Evolutionary conservation across 1,140 invertebrate species (phyloP).

Genomic region (Drosophila equinoxialis): DNA sequence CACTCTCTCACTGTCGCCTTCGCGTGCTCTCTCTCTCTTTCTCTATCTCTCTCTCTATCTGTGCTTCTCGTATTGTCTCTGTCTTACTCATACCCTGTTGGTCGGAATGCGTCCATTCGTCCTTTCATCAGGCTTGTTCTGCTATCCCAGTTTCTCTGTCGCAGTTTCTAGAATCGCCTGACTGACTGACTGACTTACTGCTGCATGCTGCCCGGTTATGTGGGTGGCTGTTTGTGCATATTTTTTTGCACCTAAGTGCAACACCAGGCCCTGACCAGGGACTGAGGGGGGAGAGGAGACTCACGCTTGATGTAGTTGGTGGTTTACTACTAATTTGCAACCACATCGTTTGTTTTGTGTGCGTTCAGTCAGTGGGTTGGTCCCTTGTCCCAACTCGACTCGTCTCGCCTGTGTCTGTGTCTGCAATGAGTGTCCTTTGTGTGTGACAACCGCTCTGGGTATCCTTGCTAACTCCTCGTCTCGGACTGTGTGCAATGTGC

Average conservation of each 20-base stretch:
- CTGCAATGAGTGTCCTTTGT: conserved; percentile 61
- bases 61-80: too few species aligned
- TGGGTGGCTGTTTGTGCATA: conserved; percentile 33
- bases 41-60: background rate
- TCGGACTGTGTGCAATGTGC: conserved; percentile 40
- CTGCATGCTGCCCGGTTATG: conserved; percentile 19
- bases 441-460: conserved; percentile 61
- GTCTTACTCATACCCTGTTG: too few species aligned
- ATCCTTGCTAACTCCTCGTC: conserved; percentile 15
- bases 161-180: conserved; percentile 33
- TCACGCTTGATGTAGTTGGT: conserved; percentile 79
- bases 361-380: conserved; percentile 22
- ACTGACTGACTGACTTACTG: conserved; percentile 65
- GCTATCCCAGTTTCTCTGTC: conserved; percentile 21
- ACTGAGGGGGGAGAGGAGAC: conserved; percentile 33
- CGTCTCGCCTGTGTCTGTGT: background rate
- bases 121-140: conserved; percentile 48
- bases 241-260: conserved; percentile 56
- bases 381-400: conserved; percentile 21
- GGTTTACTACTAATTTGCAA: conserved; percentile 81
- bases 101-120: conserved; percentile 2
- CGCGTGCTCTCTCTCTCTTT: background rate
- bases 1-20: background rate
- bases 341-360: conserved; percentile 80
- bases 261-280: conserved; percentile 27